Base-by-base conservation (phyloP, 2,888 invertebrate species). In the Antheraea yamamai region DNA sequence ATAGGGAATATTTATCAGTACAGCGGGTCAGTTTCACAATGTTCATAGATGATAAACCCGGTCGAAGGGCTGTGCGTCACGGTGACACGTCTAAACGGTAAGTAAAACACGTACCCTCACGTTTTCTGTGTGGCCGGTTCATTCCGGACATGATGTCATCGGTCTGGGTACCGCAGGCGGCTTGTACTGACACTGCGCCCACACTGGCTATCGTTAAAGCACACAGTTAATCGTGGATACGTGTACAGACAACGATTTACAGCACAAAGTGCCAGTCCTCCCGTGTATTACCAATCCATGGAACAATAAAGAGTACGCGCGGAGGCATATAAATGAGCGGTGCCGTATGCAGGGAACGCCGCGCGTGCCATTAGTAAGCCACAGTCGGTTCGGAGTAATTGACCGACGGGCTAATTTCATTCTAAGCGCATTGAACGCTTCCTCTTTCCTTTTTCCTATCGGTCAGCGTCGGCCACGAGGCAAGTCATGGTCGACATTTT, bases 401-500 rank as follows among this genome's bases (percentile, higher is more conserved):
- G 94, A 94, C 94, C 94, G 93, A 83, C 90, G 87, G 85, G 91
- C 91, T 94, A 92, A 94, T 95, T 91, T 93, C 91, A 95, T 94
- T 94, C 94, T 90, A 93, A 84, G 83, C 93, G 92, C 94, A 93
- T 94, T 89, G 88, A 86, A 81, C 86, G 92, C 92, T 95, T 95
- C 94, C 94, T 95, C 94, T 94, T 95, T 93, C 94, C 94, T 94
- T 91, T 94, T 95, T 94, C 94, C 94, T 94, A 95, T 94, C 94
- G 94, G 94, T 93, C 94, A 94, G 88, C 89, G 86, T 85, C 88
- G 87, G 84, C 87, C 89, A 88, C 89, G 88, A 88, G 90, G 85
- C 88, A 83, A 82, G 81, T 81, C 80, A 83, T 84, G 84, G 82
- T 84, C 82, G 83, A 85, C 82, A 84, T 83, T 78, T 55, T 73